Evolutionary conservation across 2,888 invertebrate genomes (phyloP), one percentile per base, ranked within the genome.

Genomic region (Synanthedon vespiformis): DNA sequence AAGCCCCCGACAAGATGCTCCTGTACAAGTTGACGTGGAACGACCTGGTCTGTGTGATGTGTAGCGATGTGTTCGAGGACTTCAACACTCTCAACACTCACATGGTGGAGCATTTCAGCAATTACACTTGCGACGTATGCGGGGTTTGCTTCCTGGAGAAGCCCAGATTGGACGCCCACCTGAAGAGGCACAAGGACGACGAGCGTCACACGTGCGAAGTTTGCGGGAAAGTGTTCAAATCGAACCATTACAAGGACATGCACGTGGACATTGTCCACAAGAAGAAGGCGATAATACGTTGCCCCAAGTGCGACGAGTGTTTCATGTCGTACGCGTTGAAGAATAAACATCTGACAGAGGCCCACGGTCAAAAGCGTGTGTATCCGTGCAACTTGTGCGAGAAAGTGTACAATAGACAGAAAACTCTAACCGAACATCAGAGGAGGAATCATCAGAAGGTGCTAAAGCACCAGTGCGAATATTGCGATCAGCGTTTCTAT

Each of bases 401-500:
- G 12, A 88, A 87, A 58, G 82, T 87, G 0, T 89, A 86, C 50
- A 81, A 84, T 22, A 74, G 83, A 22, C 80, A 82, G 59, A 83
- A 83, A 27, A 84, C 86, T 0, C 61, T 88, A 1, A 81, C 82
- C 0, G 82, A 86, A 51, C 88, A 89, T 56, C 79, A 81, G 52
- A 56, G 84, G 2, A 64, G 85, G 16, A 84, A 85, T 18, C 88
- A 88, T 51, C 79, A 81, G 57, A 83, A 84, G 56, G 84, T 85
- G 0, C 58, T 88, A 16, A 84, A 83, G 13, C 89, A 89, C 27
- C 85, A 88, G 51, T 90, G 90, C 56, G 88, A 89, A 18, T 80
- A 88, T 41, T 90, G 90, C 53, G 85, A 88, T 34, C 87, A 89
- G 55, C 71, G 88, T 4, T 90, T 89, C 52, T 89, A 86, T 48